These are phyloP conservation scores for Cinclus cinclus DNA, from an alignment of 2,113 vertebrate species.

Conservation along the genomic window DNA sequence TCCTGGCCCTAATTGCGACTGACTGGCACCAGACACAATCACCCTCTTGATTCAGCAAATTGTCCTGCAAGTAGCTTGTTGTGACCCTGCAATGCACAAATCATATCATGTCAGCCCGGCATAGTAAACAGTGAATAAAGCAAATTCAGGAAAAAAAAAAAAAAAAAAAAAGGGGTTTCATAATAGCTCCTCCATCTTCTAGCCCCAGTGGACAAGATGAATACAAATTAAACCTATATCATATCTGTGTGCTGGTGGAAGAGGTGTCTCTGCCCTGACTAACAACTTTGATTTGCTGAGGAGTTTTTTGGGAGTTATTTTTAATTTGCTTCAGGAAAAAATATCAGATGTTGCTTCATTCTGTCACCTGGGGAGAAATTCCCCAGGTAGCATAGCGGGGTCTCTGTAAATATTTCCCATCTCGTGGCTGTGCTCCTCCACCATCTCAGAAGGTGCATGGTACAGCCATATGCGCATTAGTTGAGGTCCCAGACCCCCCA, in stretches of 20 bases:
- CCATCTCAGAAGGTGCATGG: slow-evolving; percentile 26
- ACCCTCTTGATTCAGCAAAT: slow-evolving; percentile 93
- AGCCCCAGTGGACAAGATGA: slow-evolving; percentile 24
- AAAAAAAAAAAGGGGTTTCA: not conserved
- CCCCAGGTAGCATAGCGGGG: slow-evolving; percentile 6
- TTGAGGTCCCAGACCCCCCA: not conserved
- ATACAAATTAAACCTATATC: slow-evolving; percentile 50
- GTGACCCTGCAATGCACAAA: slow-evolving; percentile 87
- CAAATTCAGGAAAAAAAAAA: slow-evolving; percentile 32
- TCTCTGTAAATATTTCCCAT: slow-evolving; percentile 41
- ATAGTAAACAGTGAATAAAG: slow-evolving; percentile 80
- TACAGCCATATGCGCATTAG: slow-evolving; percentile 27
- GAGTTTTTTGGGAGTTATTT: not conserved
- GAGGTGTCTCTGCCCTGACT: not conserved
- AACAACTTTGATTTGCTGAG: not conserved
- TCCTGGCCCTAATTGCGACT: slow-evolving; percentile 97
- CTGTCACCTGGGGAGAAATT: slow-evolving; percentile 52
- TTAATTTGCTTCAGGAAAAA: not conserved
- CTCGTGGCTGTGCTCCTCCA: slow-evolving; percentile 27
- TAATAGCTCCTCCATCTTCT: slow-evolving; percentile 62
- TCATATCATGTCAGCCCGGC: slow-evolving; percentile 87
- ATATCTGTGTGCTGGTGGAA: not conserved
- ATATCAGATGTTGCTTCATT: not conserved
- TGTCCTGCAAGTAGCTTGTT: slow-evolving; percentile 84
- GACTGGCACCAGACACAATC: slow-evolving; percentile 99